Percentiles rank a stretch among this genome's conserved stretches.
Conservation (phyloP, 2,888 invertebrate genomes). For the Buathra laborator region DNA sequence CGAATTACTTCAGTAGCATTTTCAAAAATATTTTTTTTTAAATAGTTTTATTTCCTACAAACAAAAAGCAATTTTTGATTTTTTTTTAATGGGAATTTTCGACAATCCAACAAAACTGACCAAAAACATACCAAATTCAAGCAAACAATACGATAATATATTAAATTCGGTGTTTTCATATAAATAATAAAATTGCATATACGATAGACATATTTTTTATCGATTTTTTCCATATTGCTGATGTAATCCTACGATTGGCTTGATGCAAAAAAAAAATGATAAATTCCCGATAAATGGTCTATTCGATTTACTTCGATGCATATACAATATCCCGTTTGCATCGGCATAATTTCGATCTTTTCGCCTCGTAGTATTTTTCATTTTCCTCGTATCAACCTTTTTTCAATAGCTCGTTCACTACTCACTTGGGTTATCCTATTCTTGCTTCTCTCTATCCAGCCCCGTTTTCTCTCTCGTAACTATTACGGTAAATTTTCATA, state of each 20-base stretch:
- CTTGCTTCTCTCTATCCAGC: background rate
- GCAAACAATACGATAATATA: too few species aligned
- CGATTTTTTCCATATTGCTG: too few species aligned
- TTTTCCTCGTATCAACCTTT: background rate
- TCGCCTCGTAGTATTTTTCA: slow-evolving; percentile 11
- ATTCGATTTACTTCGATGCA: background rate
- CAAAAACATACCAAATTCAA: too few species aligned
- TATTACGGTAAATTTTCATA: slow-evolving; percentile 49
- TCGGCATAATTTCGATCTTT: background rate
- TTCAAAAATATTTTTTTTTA: background rate
- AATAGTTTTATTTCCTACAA: too few species aligned
- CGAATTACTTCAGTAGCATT: background rate
- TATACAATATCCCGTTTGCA: background rate
- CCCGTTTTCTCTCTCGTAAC: slow-evolving; percentile 12
- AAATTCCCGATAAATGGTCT: background rate
- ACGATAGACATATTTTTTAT: too few species aligned
- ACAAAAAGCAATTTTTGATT: too few species aligned
- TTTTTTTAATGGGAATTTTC: too few species aligned
- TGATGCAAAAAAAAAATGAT: background rate
- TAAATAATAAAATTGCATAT: too few species aligned
- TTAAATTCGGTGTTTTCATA: too few species aligned
- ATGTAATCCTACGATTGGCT: too few species aligned
- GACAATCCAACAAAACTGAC: too few species aligned
- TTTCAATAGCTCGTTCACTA: slow-evolving; percentile 37
- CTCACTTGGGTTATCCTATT: slow-evolving; percentile 26